Evolutionary conservation across 1,140 invertebrate genomes (phyloP).

Genomic region (Pseudomyrmex sp.): DNA sequence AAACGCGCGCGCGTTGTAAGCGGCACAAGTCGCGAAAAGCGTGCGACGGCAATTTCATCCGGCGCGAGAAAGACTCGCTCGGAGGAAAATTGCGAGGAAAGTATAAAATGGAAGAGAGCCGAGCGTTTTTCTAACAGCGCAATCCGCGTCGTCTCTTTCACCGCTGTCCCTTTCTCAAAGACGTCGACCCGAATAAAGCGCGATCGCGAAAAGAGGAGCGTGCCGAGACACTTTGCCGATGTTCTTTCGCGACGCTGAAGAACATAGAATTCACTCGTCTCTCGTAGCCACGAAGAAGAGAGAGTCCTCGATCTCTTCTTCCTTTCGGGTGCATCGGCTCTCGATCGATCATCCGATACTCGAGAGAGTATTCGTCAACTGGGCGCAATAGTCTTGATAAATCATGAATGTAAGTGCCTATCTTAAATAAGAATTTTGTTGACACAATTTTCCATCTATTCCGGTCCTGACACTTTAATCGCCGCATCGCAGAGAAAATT

Average conservation of each 20-base stretch:
- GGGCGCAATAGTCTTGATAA: constrained; percentile 34
- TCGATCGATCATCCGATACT: constrained; percentile 20
- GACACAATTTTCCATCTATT: background rate
- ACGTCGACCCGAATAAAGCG: constrained; percentile 29
- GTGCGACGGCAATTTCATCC: background rate
- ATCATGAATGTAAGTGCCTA: background rate
- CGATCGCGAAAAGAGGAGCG: constrained; percentile 2
- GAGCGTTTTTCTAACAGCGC: background rate
- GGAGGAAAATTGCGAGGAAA: constrained; percentile 6
- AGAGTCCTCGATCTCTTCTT: background rate
- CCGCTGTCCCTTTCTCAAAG: constrained; percentile 10
- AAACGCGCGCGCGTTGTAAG: background rate
- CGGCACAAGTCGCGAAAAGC: background rate
- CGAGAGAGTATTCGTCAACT: background rate
- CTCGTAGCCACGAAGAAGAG: background rate
- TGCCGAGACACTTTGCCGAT: background rate
- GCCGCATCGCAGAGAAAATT: background rate
- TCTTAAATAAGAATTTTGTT: background rate
- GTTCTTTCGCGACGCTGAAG: background rate
- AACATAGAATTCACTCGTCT: constrained; percentile 5
- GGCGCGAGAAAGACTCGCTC: background rate
- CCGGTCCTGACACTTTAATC: background rate
- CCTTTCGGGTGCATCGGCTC: background rate
- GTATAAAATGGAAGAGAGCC: background rate
- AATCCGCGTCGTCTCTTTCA: background rate